phyloP scores from a whole-genome alignment of 2,888 invertebrate species.

The Pachliopta kotzebuea region DNA sequence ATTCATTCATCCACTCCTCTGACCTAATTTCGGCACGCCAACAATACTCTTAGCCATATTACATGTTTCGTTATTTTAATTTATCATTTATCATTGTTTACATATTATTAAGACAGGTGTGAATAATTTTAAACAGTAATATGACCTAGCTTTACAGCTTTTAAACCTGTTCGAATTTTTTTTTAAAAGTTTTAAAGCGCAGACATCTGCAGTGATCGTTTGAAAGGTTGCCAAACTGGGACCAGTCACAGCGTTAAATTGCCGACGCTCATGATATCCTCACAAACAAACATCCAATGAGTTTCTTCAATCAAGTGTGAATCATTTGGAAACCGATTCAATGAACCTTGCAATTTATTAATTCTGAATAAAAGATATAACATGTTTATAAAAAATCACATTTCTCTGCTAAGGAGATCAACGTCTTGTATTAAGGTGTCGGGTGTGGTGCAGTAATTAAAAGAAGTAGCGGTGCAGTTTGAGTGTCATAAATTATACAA shows the following conservation, averaged over 20 bases:
- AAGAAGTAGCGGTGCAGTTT: too few relatives aligned
- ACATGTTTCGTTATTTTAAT: background rate
- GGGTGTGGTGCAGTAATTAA: too few relatives aligned
- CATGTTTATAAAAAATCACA: too few relatives aligned
- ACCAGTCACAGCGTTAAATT: conserved; percentile 30
- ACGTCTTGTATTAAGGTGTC: too few relatives aligned
- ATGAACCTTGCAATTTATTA: background rate
- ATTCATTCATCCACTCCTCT: conserved; percentile 29
- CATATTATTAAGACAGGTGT: background rate
- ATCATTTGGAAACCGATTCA: conserved; percentile 5
- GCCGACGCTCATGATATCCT: conserved; percentile 19
- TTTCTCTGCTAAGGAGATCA: too few relatives aligned
- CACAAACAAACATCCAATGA: conserved; percentile 11
- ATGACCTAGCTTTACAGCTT: background rate
- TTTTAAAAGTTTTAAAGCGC: conserved; percentile 38
- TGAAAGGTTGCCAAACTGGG: conserved; percentile 51
- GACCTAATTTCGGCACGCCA: conserved; percentile 11
- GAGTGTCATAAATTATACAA: too few relatives aligned
- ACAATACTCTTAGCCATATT: background rate
- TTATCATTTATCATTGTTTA: background rate
- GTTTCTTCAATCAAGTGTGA: conserved; percentile 7
- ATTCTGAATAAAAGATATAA: background rate
- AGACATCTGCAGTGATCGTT: conserved; percentile 47
- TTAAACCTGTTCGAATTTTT: conserved; percentile 13
- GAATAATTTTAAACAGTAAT: background rate